phyloP scores from a whole-genome alignment of 2,888 invertebrate genomes.

The Stomorhina lunata region DNA sequence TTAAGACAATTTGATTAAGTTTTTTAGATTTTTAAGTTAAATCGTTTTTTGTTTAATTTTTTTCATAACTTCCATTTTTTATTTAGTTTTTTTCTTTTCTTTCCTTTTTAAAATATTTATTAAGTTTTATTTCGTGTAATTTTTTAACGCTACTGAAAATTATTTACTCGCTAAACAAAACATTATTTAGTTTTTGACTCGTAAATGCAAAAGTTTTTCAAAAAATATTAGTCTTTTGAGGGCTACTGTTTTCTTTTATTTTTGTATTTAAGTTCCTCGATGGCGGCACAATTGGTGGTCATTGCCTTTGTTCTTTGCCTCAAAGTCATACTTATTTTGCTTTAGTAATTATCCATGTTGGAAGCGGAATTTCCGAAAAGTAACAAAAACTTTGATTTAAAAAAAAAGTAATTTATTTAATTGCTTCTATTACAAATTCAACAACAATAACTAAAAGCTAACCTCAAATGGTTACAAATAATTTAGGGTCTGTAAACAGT shows the following conservation, averaged over 20 bases:
- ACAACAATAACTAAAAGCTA: no score
- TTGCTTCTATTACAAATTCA: no score
- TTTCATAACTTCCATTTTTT: conserved; percentile 48
- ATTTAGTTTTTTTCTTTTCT: conserved; percentile 19
- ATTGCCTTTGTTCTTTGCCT: background rate
- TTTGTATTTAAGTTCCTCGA: conserved; percentile 31
- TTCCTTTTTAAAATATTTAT: conserved; percentile 38
- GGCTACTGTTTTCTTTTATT: conserved; percentile 44
- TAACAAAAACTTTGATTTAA: no score
- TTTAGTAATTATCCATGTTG: conserved; percentile 22
- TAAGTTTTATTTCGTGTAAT: conserved; percentile 69
- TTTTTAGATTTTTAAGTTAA: conserved; percentile 37
- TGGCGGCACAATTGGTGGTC: conserved; percentile 43
- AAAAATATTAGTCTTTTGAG: background rate
- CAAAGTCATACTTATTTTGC: background rate
- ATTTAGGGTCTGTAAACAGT: no score
- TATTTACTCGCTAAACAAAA: conserved; percentile 59
- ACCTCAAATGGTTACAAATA: no score
- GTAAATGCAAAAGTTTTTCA: background rate
- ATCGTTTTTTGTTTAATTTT: conserved; percentile 36
- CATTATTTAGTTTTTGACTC: background rate
- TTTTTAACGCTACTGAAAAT: conserved; percentile 78
- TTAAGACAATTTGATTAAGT: conserved; percentile 42
- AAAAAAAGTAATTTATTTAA: no score
- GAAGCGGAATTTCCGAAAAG: no score